Conservation (phyloP, 2,113 vertebrate genomes). For the Ictalurus punctatus region DNA sequence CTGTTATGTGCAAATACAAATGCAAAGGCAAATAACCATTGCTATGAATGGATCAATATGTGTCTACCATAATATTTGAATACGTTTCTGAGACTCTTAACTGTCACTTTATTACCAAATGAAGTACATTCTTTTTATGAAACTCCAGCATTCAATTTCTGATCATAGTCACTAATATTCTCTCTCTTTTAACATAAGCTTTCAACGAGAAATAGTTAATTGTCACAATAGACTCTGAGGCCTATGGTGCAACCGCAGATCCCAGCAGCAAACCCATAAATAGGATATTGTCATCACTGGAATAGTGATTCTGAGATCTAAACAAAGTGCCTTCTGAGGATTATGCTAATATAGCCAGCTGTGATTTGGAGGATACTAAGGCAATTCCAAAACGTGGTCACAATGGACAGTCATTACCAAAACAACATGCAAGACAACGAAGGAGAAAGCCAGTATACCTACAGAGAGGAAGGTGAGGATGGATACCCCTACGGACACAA, state of each 20-base stretch:
- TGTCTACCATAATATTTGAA: background rate
- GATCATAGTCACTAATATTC: background rate
- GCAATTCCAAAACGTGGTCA: slow-evolving; percentile 53
- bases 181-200: slow-evolving; percentile 49
- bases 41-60: background rate
- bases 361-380: slow-evolving; percentile 37
- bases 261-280: background rate
- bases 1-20: background rate
- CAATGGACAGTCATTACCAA: slow-evolving; percentile 82
- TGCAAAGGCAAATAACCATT: background rate
- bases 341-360: slow-evolving; percentile 66
- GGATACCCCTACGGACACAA: slow-evolving; percentile 77
- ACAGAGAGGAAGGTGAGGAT: slow-evolving; percentile 73
- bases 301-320: slow-evolving; percentile 37
- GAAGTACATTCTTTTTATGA: background rate
- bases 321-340: slow-evolving; percentile 53
- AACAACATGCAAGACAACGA: slow-evolving; percentile 76
- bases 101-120: background rate
- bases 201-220: slow-evolving; percentile 53
- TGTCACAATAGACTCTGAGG: slow-evolving; percentile 47
- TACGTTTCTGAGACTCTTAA: background rate
- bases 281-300: slow-evolving; percentile 33
- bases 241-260: slow-evolving; percentile 44
- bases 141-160: background rate
- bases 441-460: slow-evolving; percentile 61